Percentiles rank a stretch among this genome's conserved stretches.
These are phyloP conservation scores for Brachirus orientalis DNA, from an alignment of 2,113 vertebrate species.

Conservation along the genomic window DNA sequence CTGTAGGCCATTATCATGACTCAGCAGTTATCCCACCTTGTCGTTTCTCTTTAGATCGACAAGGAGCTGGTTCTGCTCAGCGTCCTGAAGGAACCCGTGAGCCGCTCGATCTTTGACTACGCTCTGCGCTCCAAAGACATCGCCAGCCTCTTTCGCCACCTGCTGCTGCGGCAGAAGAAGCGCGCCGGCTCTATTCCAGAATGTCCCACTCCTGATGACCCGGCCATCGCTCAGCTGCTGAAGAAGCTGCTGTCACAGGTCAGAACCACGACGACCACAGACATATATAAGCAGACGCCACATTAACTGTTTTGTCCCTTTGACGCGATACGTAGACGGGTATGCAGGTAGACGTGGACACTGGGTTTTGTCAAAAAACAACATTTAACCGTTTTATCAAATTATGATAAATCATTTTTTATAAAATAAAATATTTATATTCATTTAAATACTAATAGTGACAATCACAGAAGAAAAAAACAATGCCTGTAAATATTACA, in stretches of 20 bases:
- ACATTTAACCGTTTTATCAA: too few relatives aligned
- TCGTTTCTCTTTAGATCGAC: conserved; percentile 85
- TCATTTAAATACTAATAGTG: too few relatives aligned
- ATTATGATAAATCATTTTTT: too few relatives aligned
- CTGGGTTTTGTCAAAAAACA: too few relatives aligned
- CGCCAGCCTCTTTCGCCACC: conserved; percentile 90
- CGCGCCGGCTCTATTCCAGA: conserved; percentile 87
- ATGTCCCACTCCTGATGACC: conserved; percentile 91
- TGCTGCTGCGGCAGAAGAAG: conserved; percentile 94
- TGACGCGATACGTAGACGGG: too few relatives aligned
- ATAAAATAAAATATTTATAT: too few relatives aligned
- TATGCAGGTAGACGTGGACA: too few relatives aligned
- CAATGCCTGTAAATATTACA: too few relatives aligned
- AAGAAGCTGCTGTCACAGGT: conserved; percentile 98
- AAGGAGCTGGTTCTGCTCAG: conserved; percentile 96
- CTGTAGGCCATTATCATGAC: fast-evolving
- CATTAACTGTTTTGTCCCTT: too few relatives aligned
- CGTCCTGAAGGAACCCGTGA: conserved; percentile 95
- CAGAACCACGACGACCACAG: conserved; percentile 26
- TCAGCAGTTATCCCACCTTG: too few relatives aligned
- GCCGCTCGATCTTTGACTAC: conserved; percentile 97
- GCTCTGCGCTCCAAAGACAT: conserved; percentile 96
- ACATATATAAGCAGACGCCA: too few relatives aligned
- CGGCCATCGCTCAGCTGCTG: conserved; percentile 91
- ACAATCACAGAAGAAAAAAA: too few relatives aligned